Percentiles rank a stretch among this genome's conserved stretches.
Evolutionary conservation across 2,797 vertebrate species (phyloP).

Genomic region (Cyclura pinguis): DNA sequence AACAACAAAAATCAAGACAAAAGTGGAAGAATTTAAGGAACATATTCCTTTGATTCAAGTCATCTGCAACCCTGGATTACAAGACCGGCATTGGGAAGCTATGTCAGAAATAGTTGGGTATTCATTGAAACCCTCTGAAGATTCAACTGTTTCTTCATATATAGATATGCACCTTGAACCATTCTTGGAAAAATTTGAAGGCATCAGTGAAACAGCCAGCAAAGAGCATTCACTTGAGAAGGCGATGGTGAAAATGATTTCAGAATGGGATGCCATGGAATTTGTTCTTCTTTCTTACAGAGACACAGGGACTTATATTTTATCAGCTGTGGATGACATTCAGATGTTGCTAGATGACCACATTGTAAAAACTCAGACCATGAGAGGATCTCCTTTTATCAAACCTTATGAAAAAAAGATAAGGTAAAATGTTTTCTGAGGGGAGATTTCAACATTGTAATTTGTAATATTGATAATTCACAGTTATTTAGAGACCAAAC

Average conservation of each 20-base stretch:
- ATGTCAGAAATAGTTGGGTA: constrained; percentile 83
- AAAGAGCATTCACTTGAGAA: constrained; percentile 90
- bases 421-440: constrained; percentile 73
- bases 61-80: constrained; percentile 89
- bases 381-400: constrained; percentile 90
- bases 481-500: background rate
- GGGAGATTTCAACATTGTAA: background rate
- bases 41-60: constrained; percentile 87
- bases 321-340: constrained; percentile 88
- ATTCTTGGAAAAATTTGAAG: constrained; percentile 83
- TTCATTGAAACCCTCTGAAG: constrained; percentile 79
- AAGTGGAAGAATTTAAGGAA: constrained; percentile 87
- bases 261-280: constrained; percentile 84
- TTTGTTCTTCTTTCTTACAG: constrained; percentile 84
- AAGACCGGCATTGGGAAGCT: constrained; percentile 86
- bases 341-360: constrained; percentile 92
- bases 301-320: constrained; percentile 87
- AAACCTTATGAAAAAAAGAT: constrained; percentile 88
- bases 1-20: constrained; percentile 78
- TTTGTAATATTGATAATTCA: background rate
- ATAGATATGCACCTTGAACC: constrained; percentile 85
- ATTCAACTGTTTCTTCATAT: constrained; percentile 80
- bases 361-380: constrained; percentile 91
- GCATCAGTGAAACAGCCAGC: constrained; percentile 86
- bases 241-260: constrained; percentile 87